These are phyloP conservation scores for Emydura subglobosa DNA, from an alignment of 2,113 vertebrate genomes.

Conservation along the genomic window DNA sequence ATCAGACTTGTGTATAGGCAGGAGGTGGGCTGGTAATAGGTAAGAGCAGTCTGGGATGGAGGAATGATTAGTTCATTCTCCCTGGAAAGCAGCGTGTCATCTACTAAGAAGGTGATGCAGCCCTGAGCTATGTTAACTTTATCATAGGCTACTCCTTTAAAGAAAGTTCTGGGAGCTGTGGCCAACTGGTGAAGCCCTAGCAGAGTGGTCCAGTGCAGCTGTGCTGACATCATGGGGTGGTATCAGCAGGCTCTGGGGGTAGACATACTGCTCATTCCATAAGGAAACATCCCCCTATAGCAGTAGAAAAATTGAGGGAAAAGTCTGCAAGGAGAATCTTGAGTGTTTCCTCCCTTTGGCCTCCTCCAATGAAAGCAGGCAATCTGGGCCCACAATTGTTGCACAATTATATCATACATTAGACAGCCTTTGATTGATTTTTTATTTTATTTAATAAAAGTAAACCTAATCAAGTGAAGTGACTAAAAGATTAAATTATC, in stretches of 20 bases:
- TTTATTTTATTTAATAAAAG: neutral
- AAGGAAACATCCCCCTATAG: neutral
- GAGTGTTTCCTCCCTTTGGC: neutral
- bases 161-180: neutral
- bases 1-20: neutral
- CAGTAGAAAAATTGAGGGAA: neutral
- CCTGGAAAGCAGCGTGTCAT: neutral
- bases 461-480: neutral
- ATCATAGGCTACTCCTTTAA: neutral
- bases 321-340: neutral
- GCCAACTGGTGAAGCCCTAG: neutral
- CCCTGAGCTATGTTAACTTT: neutral
- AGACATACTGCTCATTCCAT: neutral
- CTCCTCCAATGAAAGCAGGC: neutral
- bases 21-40: neutral
- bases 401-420: neutral
- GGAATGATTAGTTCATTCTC: neutral
- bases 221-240: neutral
- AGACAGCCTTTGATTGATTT: neutral
- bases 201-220: neutral
- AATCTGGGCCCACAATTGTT: neutral
- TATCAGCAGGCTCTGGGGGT: neutral
- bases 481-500: neutral
- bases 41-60: neutral
- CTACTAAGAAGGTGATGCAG: slow-evolving; percentile 17